Percentiles rank a stretch among this genome's conserved stretches.
phyloP scores from a whole-genome alignment of 2,113 vertebrate species.

The Cricetomys ansorgei region DNA sequence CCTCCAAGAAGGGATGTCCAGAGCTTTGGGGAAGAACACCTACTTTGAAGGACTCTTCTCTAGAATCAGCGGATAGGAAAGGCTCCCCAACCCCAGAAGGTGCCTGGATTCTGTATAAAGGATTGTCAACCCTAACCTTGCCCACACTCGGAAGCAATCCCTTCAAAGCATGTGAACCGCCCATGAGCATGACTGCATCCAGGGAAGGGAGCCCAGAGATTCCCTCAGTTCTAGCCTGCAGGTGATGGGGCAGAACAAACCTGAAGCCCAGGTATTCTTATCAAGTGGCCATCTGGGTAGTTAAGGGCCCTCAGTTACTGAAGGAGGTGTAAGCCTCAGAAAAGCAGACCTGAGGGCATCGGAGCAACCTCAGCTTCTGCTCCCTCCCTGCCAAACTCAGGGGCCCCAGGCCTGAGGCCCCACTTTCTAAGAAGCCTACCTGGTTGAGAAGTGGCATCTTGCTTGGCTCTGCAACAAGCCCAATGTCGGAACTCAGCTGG shows the following conservation, averaged over 20 bases:
- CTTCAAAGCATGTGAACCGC: neutral
- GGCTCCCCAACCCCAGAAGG: neutral
- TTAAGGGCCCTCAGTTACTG: neutral
- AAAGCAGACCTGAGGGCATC: neutral
- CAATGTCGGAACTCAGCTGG: conserved; percentile 14
- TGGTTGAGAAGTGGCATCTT: conserved; percentile 53
- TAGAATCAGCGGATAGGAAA: neutral
- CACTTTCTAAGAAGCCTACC: conserved; percentile 62
- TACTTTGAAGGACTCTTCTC: neutral
- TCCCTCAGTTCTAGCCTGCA: neutral
- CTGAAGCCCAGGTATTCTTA: neutral
- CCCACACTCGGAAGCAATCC: neutral
- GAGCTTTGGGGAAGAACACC: neutral
- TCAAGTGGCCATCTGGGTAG: neutral
- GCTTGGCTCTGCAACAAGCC: conserved; percentile 7
- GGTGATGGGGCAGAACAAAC: neutral
- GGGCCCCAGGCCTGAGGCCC: neutral
- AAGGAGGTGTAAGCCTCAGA: neutral
- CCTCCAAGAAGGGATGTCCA: neutral
- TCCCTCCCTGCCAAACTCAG: conserved; percentile 27
- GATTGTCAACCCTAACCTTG: too few relatives aligned
- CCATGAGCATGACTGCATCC: neutral
- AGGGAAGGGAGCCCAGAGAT: neutral
- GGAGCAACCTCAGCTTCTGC: neutral
- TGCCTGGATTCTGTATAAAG: neutral